Percentiles rank a stretch among this genome's conserved stretches.
These are phyloP conservation scores for Montipora sp. DNA, from an alignment of 64 coral and sea anemone species.

Conservation along the genomic window DNA sequence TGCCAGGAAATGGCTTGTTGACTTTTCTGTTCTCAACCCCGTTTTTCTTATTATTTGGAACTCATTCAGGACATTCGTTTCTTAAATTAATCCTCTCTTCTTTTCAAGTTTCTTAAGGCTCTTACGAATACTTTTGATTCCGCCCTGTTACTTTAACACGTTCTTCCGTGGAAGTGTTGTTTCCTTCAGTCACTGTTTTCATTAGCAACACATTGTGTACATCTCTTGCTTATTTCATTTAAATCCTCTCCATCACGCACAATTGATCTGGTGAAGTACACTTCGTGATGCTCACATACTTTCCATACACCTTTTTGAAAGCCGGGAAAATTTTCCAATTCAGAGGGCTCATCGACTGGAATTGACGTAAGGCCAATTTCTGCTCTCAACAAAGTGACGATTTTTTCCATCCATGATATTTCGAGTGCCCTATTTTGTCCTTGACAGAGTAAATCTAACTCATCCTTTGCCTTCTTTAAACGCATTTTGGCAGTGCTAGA, in stretches of 20 bases:
- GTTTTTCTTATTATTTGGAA: no score
- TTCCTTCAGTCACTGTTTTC: background rate
- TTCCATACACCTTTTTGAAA: slow-evolving; percentile 14
- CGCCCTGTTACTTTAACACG: no score
- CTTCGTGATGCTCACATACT: background rate
- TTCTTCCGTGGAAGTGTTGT: no score
- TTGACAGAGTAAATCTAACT: background rate
- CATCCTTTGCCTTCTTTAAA: background rate
- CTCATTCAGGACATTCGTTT: no score
- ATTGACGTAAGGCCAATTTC: background rate
- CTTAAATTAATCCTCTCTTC: no score
- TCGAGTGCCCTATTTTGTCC: background rate
- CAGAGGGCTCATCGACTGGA: background rate
- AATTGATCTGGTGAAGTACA: background rate
- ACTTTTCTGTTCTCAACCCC: no score
- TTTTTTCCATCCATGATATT: background rate
- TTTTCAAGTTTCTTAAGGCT: no score
- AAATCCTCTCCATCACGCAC: background rate
- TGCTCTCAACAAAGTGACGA: background rate
- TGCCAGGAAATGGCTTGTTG: no score
- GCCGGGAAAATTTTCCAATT: slow-evolving; percentile 19
- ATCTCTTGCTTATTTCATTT: background rate
- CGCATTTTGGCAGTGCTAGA: background rate
- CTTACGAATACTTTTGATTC: no score
- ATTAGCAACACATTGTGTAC: background rate